phyloP scores from a whole-genome alignment of 2,888 invertebrate genomes.

The Nomada goodeniana region DNA sequence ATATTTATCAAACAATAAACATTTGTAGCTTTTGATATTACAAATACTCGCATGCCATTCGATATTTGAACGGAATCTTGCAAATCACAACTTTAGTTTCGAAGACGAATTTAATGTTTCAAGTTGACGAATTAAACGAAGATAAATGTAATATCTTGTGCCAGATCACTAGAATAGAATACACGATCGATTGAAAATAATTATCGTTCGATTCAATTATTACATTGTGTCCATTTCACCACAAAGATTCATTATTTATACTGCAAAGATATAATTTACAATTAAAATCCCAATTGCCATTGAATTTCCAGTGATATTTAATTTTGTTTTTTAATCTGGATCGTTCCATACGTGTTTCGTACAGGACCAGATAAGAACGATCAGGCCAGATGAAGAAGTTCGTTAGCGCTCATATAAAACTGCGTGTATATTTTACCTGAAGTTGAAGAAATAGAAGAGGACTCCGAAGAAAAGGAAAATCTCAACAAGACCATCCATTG shows the following conservation, averaged over 20 bases:
- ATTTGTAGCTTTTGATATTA: too few species aligned
- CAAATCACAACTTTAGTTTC: too few species aligned
- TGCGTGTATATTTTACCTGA: conserved; percentile 84
- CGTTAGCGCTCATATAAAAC: not conserved
- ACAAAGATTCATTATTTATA: too few species aligned
- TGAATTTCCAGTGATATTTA: not conserved
- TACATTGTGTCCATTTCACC: too few species aligned
- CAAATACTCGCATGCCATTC: not conserved
- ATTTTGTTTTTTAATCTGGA: not conserved
- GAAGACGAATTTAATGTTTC: too few species aligned
- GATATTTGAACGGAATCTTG: not conserved
- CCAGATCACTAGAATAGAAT: not conserved
- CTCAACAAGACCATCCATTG: conserved; percentile 87
- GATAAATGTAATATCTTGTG: not conserved
- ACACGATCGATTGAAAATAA: not conserved
- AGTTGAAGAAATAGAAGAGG: conserved; percentile 88
- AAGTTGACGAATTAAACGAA: not conserved
- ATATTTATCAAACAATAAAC: not conserved
- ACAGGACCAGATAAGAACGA: not conserved
- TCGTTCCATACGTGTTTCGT: too few species aligned
- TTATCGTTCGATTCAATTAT: too few species aligned
- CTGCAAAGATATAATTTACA: too few species aligned
- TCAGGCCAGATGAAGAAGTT: not conserved
- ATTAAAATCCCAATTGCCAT: not conserved
- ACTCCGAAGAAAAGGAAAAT: conserved; percentile 87